Evolutionary conservation across 2,113 vertebrate species (phyloP).

Genomic region (Columbina picui): DNA sequence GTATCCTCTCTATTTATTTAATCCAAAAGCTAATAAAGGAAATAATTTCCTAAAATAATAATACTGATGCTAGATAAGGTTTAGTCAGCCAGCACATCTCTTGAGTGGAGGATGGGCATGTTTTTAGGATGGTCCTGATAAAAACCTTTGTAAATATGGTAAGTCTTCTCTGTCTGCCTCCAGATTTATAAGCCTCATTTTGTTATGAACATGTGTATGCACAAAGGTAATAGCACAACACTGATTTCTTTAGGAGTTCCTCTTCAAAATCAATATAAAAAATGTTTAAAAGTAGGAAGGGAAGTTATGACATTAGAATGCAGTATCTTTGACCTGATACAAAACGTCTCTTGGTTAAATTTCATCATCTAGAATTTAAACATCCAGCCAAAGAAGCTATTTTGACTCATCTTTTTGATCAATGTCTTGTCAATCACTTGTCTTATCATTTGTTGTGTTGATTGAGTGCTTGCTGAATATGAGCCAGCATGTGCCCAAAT

Average conservation of each 20-base stretch:
- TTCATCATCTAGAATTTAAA: conserved; percentile 28
- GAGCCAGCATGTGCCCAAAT: too few species aligned
- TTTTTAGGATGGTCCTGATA: not conserved
- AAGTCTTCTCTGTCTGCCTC: not conserved
- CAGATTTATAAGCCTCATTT: not conserved
- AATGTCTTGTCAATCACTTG: not conserved
- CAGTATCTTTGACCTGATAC: not conserved
- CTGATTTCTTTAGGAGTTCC: conserved; percentile 36
- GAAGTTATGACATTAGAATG: not conserved
- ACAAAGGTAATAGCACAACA: conserved; percentile 33
- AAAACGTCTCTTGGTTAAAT: conserved; percentile 30
- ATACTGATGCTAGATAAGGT: not conserved
- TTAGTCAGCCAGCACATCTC: not conserved
- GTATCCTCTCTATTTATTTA: conserved; percentile 47
- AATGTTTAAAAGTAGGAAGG: conserved; percentile 48
- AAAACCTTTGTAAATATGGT: not conserved
- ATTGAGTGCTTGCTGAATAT: too few species aligned
- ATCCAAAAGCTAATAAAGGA: conserved; percentile 44
- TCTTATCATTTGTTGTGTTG: too few species aligned
- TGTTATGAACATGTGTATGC: conserved; percentile 19
- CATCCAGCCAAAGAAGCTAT: not conserved
- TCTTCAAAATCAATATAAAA: conserved; percentile 43
- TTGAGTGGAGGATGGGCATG: not conserved
- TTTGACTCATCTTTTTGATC: not conserved
- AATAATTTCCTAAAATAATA: conserved; percentile 45